These are phyloP conservation scores for Plebejus anna DNA, from an alignment of 2,888 invertebrate genomes.

Conservation along the genomic window DNA sequence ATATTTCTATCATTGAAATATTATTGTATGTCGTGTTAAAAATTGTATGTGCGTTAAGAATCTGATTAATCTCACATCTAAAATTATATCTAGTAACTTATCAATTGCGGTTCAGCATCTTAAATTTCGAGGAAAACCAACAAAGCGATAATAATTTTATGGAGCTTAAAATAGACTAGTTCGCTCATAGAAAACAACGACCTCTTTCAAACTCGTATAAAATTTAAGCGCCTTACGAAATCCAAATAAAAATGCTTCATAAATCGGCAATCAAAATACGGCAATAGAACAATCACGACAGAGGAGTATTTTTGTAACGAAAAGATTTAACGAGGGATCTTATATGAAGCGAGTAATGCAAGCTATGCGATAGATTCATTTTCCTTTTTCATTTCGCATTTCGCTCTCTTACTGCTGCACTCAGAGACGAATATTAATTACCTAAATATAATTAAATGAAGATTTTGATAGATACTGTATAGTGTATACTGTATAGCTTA, in stretches of 20 bases:
- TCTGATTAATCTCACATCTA: background rate
- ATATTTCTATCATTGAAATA: too few species aligned
- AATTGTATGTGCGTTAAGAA: background rate
- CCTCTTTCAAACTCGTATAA: constrained; percentile 32
- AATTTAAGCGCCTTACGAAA: constrained; percentile 32
- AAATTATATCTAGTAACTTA: background rate
- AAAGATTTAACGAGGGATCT: constrained; percentile 30
- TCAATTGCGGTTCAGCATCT: background rate
- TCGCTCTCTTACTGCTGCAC: too few species aligned
- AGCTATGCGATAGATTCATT: constrained; percentile 26
- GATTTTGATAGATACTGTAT: too few species aligned
- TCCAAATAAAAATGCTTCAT: constrained; percentile 33
- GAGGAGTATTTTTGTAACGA: constrained; percentile 42
- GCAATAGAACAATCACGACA: constrained; percentile 43
- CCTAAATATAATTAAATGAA: too few species aligned
- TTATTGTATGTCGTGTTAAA: too few species aligned
- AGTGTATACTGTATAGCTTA: too few species aligned
- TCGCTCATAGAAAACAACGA: constrained; percentile 9
- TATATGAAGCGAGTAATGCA: constrained; percentile 20
- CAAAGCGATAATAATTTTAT: constrained; percentile 20
- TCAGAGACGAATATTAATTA: too few species aligned
- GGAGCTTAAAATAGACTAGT: background rate
- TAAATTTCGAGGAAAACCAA: background rate
- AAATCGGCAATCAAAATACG: constrained; percentile 38
- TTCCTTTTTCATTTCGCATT: background rate